These are phyloP conservation scores for Xiphorhynchus erythropygius DNA, from an alignment of 2,797 vertebrate species.

Conservation along the genomic window DNA sequence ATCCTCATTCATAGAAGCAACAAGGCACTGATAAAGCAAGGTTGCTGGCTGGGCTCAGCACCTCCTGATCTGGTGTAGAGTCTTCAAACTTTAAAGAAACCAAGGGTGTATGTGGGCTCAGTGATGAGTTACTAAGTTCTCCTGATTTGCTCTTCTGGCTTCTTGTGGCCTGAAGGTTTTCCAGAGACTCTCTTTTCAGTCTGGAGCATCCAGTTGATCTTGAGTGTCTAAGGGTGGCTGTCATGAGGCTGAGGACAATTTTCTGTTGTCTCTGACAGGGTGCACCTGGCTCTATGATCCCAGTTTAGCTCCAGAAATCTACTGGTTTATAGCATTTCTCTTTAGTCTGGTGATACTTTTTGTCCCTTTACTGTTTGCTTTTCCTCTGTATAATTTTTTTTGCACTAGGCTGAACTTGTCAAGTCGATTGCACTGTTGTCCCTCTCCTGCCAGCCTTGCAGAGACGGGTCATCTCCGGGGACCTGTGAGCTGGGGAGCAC, in stretches of 20 bases:
- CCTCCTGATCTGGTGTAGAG: background rate
- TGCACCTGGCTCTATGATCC: background rate
- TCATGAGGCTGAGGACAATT: background rate
- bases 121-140: background rate
- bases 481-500: background rate
- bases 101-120: background rate
- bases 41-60: background rate
- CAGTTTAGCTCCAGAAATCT: conserved; percentile 20
- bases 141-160: background rate
- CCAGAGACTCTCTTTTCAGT: background rate
- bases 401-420: conserved; percentile 63
- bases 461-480: background rate
- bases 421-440: conserved; percentile 67
- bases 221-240: background rate
- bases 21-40: background rate
- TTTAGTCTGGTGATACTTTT: conserved; percentile 52
- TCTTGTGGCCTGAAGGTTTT: background rate
- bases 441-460: conserved; percentile 20
- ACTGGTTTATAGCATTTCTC: conserved; percentile 45
- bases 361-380: conserved; percentile 24
- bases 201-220: background rate
- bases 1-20: background rate
- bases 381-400: conserved; percentile 45
- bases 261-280: conserved; percentile 11
- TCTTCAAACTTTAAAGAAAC: background rate